A percentile compares a stretch with the other conserved stretches of the same genome.
phyloP scores from a whole-genome alignment of 2,888 invertebrate species.

The Lysandra bellargus region DNA sequence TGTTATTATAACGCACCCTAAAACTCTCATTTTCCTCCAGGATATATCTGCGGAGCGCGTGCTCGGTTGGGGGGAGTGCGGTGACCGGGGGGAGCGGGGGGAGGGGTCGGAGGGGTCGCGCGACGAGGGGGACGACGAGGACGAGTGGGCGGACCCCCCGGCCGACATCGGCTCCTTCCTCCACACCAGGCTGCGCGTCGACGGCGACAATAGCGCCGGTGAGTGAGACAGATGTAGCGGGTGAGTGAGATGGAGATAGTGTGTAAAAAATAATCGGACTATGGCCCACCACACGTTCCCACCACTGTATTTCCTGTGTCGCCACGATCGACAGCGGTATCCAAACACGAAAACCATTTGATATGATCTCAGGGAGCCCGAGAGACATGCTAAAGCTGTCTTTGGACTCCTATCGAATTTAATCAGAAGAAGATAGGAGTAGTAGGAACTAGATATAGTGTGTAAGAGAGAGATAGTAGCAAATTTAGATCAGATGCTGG shows the following conservation, averaged over 20 bases:
- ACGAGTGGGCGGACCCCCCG: slow-evolving; percentile 72
- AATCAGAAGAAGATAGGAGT: too few species aligned
- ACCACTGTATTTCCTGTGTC: too few species aligned
- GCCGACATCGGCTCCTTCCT: slow-evolving; percentile 75
- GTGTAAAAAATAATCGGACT: too few species aligned
- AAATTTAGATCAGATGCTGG: too few species aligned
- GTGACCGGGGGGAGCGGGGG: slow-evolving; percentile 47
- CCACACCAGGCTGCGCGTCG: slow-evolving; percentile 63
- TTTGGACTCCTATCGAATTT: too few species aligned
- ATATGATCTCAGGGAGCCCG: too few species aligned
- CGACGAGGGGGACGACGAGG: slow-evolving; percentile 54
- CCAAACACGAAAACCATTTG: too few species aligned
- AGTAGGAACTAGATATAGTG: too few species aligned
- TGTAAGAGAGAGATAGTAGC: not conserved
- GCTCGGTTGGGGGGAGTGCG: slow-evolving; percentile 55
- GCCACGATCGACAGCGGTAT: too few species aligned
- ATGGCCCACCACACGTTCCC: too few species aligned
- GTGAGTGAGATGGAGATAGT: not conserved
- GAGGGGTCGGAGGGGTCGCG: slow-evolving; percentile 49
- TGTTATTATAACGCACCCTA: too few species aligned
- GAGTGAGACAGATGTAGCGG: slow-evolving; percentile 32
- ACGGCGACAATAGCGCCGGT: slow-evolving; percentile 71
- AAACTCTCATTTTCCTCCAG: slow-evolving; percentile 44
- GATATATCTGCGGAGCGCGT: slow-evolving; percentile 70
- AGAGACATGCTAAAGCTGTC: too few species aligned